Evolutionary conservation across 2,888 invertebrate genomes (phyloP).

Genomic region (Caenorhabditis angaria): DNA sequence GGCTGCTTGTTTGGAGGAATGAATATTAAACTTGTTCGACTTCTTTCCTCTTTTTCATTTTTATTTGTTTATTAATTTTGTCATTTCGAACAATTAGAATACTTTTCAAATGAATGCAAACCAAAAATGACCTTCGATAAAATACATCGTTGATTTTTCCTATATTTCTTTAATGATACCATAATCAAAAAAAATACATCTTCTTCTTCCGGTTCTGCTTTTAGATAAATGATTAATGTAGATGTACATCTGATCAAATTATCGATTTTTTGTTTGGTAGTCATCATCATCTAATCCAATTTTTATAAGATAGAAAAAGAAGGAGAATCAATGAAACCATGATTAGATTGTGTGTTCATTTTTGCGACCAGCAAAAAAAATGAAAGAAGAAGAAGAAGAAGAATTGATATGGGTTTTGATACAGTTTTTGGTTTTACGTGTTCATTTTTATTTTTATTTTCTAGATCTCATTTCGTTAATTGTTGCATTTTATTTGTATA

Average conservation of each 20-base stretch:
- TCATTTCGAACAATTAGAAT: too few relatives aligned
- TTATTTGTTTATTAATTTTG: too few relatives aligned
- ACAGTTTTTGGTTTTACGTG: background rate
- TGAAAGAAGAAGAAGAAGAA: background rate
- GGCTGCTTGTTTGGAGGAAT: too few relatives aligned
- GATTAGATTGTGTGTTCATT: background rate
- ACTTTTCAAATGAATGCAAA: too few relatives aligned
- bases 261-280: background rate
- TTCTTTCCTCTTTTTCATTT: background rate
- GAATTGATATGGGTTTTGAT: conserved; percentile 2
- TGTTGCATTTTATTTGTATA: background rate
- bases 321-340: conserved; percentile 1
- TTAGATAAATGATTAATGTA: conserved; percentile 1
- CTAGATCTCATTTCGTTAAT: too few relatives aligned
- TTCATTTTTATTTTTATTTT: conserved; percentile 4
- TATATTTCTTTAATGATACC: background rate
- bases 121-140: background rate
- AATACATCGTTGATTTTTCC: background rate
- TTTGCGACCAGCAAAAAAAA: background rate
- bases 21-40: conserved; percentile 2
- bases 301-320: conserved; percentile 1
- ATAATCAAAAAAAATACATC: background rate
- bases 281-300: conserved; percentile 2
- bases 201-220: background rate
- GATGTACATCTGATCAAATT: background rate